These are phyloP conservation scores for Perodicticus potto DNA, from an alignment of 2,797 vertebrate genomes.

Conservation along the genomic window DNA sequence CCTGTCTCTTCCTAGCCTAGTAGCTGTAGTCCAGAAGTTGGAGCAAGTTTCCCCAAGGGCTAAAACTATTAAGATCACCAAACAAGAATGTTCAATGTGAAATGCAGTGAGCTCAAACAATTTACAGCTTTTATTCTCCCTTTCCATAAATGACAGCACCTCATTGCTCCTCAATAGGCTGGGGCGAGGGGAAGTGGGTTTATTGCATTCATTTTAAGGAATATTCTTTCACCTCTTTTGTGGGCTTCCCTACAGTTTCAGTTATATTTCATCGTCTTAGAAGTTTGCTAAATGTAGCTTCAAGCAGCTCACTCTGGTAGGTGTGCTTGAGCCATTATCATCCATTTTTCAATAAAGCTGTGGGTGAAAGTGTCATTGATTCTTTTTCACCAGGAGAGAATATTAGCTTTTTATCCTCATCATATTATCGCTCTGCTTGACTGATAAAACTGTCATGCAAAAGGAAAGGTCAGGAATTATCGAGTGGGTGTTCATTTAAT, in stretches of 20 bases:
- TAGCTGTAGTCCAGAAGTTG: conserved; percentile 35
- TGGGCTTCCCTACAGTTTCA: conserved; percentile 69
- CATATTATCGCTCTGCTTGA: conserved; percentile 79
- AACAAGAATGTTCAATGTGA: conserved; percentile 35
- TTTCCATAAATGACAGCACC: conserved; percentile 58
- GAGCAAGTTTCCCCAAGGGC: conserved; percentile 54
- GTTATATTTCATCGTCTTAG: conserved; percentile 65
- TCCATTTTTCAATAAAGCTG: conserved; percentile 77
- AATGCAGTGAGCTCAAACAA: conserved; percentile 43
- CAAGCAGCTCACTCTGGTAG: conserved; percentile 66
- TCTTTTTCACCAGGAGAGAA: conserved; percentile 75
- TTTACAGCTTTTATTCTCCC: conserved; percentile 50
- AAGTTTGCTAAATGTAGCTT: conserved; percentile 73
- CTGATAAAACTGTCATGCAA: conserved; percentile 79
- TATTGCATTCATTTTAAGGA: conserved; percentile 73
- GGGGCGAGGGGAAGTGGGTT: conserved; percentile 31
- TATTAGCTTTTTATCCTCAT: conserved; percentile 80
- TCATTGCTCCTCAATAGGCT: conserved; percentile 63
- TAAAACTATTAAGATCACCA: conserved; percentile 61
- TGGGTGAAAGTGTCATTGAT: conserved; percentile 79
- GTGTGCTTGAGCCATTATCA: conserved; percentile 74
- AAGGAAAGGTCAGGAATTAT: conserved; percentile 79
- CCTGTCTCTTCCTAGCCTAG: conserved; percentile 39
- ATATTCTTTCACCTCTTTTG: conserved; percentile 58
- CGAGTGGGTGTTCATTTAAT: conserved; percentile 80